phyloP scores from a whole-genome alignment of 2,888 invertebrate species.

The Chalcosyrphus nemorum region DNA sequence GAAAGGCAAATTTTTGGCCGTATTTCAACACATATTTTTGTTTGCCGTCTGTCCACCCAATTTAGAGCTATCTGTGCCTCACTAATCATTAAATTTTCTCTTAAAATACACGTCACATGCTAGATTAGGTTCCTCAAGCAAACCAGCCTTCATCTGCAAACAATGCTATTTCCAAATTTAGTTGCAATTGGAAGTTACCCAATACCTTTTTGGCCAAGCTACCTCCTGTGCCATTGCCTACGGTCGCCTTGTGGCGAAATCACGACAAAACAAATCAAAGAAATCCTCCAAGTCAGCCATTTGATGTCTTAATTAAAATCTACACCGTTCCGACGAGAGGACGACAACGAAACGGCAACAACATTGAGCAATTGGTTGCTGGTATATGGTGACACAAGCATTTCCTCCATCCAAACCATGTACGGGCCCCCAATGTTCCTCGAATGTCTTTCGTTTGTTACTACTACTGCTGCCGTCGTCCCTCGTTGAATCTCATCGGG shows the following conservation, averaged over 20 bases:
- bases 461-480: background rate
- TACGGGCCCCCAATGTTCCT: slow-evolving; percentile 45
- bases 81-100: too few relatives aligned
- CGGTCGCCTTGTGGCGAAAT: slow-evolving; percentile 16
- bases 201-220: too few relatives aligned
- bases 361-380: slow-evolving; percentile 71
- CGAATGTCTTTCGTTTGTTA: slow-evolving; percentile 38
- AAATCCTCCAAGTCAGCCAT: slow-evolving; percentile 52
- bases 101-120: too few relatives aligned
- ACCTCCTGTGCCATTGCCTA: background rate
- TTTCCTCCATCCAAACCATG: slow-evolving; percentile 47
- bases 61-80: too few relatives aligned
- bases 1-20: too few relatives aligned
- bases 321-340: slow-evolving; percentile 54
- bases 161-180: too few relatives aligned
- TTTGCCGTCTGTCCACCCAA: too few relatives aligned
- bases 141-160: too few relatives aligned
- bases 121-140: too few relatives aligned
- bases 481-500: background rate
- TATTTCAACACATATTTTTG: too few relatives aligned
- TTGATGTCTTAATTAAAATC: slow-evolving; percentile 75
- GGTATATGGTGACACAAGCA: slow-evolving; percentile 68
- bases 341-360: slow-evolving; percentile 15
- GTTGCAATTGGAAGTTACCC: too few relatives aligned
- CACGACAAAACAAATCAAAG: slow-evolving; percentile 61